These are phyloP conservation scores for Anagyrus pseudococci DNA, from an alignment of 2,888 invertebrate species.

Conservation along the genomic window DNA sequence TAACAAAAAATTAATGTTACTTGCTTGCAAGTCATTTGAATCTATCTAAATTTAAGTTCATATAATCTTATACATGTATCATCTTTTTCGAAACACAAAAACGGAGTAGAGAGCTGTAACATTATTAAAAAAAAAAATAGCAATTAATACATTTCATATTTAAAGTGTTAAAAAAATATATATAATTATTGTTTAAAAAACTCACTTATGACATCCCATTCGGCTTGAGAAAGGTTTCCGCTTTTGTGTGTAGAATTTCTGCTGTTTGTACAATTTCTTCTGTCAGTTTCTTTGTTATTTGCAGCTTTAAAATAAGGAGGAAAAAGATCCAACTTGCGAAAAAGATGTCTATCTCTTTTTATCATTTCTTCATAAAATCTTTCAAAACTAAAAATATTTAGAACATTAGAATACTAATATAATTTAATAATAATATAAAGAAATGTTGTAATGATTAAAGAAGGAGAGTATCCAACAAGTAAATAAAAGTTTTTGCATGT, in stretches of 20 bases:
- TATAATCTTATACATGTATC: not conserved
- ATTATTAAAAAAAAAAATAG: not conserved
- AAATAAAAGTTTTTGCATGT: too few species aligned
- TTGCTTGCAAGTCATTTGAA: too few species aligned
- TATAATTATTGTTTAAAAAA: too few species aligned
- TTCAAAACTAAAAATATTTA: slow-evolving; percentile 70
- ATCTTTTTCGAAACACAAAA: slow-evolving; percentile 79
- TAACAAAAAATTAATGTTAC: too few species aligned
- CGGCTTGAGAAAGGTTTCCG: slow-evolving; percentile 85
- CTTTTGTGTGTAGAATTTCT: slow-evolving; percentile 55
- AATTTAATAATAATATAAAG: too few species aligned
- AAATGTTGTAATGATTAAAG: too few species aligned
- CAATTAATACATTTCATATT: too few species aligned
- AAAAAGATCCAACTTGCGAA: slow-evolving; percentile 81
- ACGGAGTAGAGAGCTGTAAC: slow-evolving; percentile 77
- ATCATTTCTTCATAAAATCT: slow-evolving; percentile 77
- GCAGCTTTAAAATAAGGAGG: slow-evolving; percentile 68
- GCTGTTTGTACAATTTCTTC: slow-evolving; percentile 67
- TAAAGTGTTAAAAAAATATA: not conserved
- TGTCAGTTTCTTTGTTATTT: slow-evolving; percentile 68
- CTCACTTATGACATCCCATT: slow-evolving; percentile 86
- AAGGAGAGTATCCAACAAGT: too few species aligned
- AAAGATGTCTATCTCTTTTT: slow-evolving; percentile 66
- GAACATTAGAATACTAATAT: too few species aligned
- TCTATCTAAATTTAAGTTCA: too few species aligned